phyloP scores from a whole-genome alignment of 1,140 invertebrate genomes.

The Pseudoatta argentina region DNA sequence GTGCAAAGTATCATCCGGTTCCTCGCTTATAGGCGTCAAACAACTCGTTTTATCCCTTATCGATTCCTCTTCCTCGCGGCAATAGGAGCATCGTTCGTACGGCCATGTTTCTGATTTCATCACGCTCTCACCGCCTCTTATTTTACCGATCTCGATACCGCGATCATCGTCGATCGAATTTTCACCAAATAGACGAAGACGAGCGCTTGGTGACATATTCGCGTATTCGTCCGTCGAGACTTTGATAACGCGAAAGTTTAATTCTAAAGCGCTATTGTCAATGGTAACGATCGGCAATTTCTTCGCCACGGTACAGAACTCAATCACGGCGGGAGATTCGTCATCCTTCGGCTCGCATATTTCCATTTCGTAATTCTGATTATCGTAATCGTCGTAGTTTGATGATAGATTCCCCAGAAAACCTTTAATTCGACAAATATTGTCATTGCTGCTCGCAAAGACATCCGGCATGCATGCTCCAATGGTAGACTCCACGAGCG shows the following conservation, averaged over 20 bases:
- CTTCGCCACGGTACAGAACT: slow-evolving; percentile 60
- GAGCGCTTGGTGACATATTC: background rate
- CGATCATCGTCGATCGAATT: background rate
- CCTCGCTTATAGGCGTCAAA: slow-evolving; percentile 58
- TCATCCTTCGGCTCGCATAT: slow-evolving; percentile 11
- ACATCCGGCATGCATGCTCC: background rate
- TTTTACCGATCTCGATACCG: background rate
- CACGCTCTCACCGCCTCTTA: background rate
- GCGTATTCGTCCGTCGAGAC: background rate
- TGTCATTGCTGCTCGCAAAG: background rate
- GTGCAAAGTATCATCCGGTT: background rate
- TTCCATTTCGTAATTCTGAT: background rate
- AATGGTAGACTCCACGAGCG: background rate
- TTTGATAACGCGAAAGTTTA: slow-evolving; percentile 63
- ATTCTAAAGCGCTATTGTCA: slow-evolving; percentile 22
- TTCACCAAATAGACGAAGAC: background rate
- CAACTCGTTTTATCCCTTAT: background rate
- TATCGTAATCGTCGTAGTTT: background rate
- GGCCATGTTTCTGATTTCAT: slow-evolving; percentile 19
- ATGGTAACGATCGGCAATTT: background rate
- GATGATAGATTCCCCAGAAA: slow-evolving; percentile 26
- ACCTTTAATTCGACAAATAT: slow-evolving; percentile 15
- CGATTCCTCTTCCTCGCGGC: slow-evolving; percentile 13
- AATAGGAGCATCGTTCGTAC: slow-evolving; percentile 24
- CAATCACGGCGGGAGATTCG: slow-evolving; percentile 44